phyloP scores from a whole-genome alignment of 2,797 vertebrate species.

The Otolemur crassicaudatus region DNA sequence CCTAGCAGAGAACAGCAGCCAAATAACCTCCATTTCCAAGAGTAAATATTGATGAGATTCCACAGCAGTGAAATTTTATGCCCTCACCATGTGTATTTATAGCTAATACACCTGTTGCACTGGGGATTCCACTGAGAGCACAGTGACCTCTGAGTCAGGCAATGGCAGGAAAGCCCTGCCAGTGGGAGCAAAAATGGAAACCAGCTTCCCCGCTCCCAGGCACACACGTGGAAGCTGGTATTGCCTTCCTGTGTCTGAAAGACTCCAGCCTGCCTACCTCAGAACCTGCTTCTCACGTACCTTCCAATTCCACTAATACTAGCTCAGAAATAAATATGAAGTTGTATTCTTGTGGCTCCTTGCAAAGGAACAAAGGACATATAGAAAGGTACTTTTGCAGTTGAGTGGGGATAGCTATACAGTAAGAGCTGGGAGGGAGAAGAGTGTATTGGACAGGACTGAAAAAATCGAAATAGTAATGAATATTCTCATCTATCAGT shows the following conservation, averaged over 20 bases:
- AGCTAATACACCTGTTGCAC: slow-evolving; percentile 20
- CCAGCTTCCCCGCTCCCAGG: not conserved
- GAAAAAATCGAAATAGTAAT: not conserved
- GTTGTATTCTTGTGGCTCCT: not conserved
- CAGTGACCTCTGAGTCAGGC: slow-evolving; percentile 36
- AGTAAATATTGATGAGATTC: slow-evolving; percentile 37
- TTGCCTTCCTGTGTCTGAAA: rapidly evolving
- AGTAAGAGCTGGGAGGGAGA: not conserved
- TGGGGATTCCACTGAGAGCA: slow-evolving; percentile 23
- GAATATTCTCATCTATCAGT: not conserved
- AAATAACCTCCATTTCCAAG: slow-evolving; percentile 55
- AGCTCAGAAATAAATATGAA: not conserved
- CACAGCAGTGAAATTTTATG: slow-evolving; percentile 41
- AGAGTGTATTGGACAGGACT: not conserved
- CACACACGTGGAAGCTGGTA: not conserved
- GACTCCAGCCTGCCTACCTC: not conserved
- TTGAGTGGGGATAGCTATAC: not conserved
- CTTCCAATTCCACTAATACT: not conserved
- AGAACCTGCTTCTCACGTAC: not conserved
- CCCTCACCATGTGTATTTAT: slow-evolving; percentile 15
- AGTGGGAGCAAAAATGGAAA: not conserved
- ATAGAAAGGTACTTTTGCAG: not conserved
- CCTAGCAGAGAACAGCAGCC: slow-evolving; percentile 7
- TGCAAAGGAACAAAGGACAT: not conserved
- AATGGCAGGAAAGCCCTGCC: slow-evolving; percentile 32